Percentiles rank a stretch among this genome's conserved stretches.
Conservation (phyloP, 2,888 invertebrate genomes). For the Venusia cambrica region DNA sequence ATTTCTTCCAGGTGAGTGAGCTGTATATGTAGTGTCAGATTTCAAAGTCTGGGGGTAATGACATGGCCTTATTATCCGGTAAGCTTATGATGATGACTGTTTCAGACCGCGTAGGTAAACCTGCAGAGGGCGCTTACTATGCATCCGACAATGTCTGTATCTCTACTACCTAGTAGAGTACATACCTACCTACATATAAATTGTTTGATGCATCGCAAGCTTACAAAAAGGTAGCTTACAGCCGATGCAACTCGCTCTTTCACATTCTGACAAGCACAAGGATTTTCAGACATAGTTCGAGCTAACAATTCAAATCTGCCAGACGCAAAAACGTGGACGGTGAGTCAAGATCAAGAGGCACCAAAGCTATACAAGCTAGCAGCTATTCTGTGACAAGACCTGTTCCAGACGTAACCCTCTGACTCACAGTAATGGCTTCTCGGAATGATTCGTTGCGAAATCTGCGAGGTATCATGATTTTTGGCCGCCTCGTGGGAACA, state of each 20-base stretch:
- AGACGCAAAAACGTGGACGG: conserved; percentile 37
- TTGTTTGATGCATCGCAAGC: no score
- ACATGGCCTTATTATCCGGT: no score
- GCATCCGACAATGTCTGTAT: no score
- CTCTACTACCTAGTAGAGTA: no score
- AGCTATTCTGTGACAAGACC: conserved; percentile 42
- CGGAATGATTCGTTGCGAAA: conserved; percentile 57
- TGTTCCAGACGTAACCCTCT: conserved; percentile 53
- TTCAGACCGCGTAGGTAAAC: no score
- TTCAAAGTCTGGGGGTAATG: no score
- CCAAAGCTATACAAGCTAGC: not conserved
- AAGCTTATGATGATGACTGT: no score
- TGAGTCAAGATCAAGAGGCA: conserved; percentile 31
- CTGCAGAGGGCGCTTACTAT: no score
- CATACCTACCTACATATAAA: no score
- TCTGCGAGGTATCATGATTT: conserved; percentile 47
- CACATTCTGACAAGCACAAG: conserved; percentile 3
- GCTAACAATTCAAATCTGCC: conserved; percentile 25
- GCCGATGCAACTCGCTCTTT: not conserved
- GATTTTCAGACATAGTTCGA: conserved; percentile 12
- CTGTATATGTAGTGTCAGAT: no score
- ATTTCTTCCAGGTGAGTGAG: no score
- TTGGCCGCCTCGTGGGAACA: conserved; percentile 38
- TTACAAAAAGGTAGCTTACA: not conserved
- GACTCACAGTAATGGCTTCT: conserved; percentile 64